Percentiles rank a stretch among this genome's conserved stretches.
phyloP scores from a whole-genome alignment of 2,888 invertebrate species.

The Bombylius discolor region DNA sequence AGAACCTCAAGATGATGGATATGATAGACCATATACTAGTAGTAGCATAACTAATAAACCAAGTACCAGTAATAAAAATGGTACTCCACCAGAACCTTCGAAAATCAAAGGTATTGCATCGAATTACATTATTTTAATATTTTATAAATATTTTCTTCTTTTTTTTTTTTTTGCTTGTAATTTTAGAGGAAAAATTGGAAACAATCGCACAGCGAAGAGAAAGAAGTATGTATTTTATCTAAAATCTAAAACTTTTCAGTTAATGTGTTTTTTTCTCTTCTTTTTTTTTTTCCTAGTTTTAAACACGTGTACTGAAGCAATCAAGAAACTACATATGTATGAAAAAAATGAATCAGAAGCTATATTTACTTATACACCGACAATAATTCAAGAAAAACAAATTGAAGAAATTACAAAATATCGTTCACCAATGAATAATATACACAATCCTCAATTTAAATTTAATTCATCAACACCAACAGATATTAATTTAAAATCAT shows the following conservation, averaged over 20 bases:
- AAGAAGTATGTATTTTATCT: neutral
- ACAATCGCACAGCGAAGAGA: neutral
- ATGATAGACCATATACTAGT: neutral
- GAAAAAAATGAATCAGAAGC: neutral
- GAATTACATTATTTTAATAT: too few relatives aligned
- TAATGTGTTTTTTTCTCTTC: neutral
- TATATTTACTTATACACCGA: conserved; percentile 8
- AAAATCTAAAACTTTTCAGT: too few relatives aligned
- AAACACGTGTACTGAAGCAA: conserved; percentile 3
- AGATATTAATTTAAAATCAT: conserved; percentile 2
- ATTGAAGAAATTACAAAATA: neutral
- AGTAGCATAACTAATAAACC: too few relatives aligned
- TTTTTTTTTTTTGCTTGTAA: too few relatives aligned
- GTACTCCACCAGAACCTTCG: too few relatives aligned
- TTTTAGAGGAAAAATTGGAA: neutral
- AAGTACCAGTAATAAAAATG: too few relatives aligned
- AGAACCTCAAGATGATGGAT: neutral
- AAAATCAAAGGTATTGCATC: too few relatives aligned
- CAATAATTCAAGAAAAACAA: neutral
- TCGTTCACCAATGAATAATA: conserved; percentile 8
- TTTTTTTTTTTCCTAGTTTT: conserved; percentile 1
- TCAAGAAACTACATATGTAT: conserved; percentile 1
- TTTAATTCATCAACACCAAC: conserved; percentile 5
- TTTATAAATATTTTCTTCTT: too few relatives aligned
- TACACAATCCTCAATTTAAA: conserved; percentile 1